phyloP scores from a whole-genome alignment of 2,888 invertebrate species.

The Caenorhabditis panamensis region DNA sequence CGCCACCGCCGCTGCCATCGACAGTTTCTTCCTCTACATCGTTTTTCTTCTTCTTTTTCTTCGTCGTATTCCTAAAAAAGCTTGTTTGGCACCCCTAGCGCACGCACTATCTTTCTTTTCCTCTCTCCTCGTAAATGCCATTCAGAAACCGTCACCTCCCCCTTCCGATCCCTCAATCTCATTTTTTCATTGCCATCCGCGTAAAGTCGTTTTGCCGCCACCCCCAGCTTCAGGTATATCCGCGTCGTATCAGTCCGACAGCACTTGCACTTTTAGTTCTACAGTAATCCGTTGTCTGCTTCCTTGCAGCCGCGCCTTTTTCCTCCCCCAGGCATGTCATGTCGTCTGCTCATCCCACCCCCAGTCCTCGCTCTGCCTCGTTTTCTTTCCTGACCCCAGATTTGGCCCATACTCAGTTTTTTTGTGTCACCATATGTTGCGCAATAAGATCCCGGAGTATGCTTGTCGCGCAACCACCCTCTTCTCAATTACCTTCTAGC shows the following conservation, averaged over 20 bases:
- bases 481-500: slow-evolving; percentile 51
- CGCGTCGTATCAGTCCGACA: slow-evolving; percentile 50
- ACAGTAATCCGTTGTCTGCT: slow-evolving; percentile 36
- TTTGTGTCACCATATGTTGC: slow-evolving; percentile 13
- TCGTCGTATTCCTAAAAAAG: slow-evolving; percentile 60
- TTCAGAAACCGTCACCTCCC: slow-evolving; percentile 58
- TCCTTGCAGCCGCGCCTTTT: slow-evolving; percentile 5
- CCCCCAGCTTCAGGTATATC: slow-evolving; percentile 57
- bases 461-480: slow-evolving; percentile 42
- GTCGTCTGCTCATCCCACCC: slow-evolving; percentile 18
- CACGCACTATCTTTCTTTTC: slow-evolving; percentile 52
- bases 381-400: slow-evolving; percentile 30
- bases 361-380: background rate
- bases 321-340: slow-evolving; percentile 1
- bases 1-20: slow-evolving; percentile 60
- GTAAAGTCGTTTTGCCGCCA: slow-evolving; percentile 60
- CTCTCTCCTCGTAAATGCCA: slow-evolving; percentile 59
- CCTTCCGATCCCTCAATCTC: slow-evolving; percentile 44
- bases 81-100: slow-evolving; percentile 58
- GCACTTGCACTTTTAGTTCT: slow-evolving; percentile 54
- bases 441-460: slow-evolving; percentile 11
- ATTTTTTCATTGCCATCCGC: slow-evolving; percentile 59
- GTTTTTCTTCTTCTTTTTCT: slow-evolving; percentile 51
- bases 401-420: too few relatives aligned
- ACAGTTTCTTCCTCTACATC: slow-evolving; percentile 59